Evolutionary conservation across 2,113 vertebrate species (phyloP), one percentile per base, ranked within the genome.

Genomic region (Enhydra lutris): DNA sequence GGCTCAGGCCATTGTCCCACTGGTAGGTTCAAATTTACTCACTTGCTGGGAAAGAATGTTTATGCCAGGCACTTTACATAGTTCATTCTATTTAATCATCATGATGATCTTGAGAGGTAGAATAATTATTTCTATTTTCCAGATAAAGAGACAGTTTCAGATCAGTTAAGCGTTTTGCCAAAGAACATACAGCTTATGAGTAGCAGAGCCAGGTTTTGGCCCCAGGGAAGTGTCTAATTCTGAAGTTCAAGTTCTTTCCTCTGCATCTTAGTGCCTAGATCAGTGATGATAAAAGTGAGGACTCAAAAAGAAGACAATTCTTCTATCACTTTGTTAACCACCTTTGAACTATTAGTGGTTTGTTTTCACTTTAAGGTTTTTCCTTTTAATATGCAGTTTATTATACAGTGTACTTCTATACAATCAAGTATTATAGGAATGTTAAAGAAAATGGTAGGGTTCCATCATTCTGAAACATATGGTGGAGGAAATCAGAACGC

Each of bases 81-180:
- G 90, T 76, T 91, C 78, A 63, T 52, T 91, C 89, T 45, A 42
- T 23, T 96, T 92, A 88, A 47, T 84, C 76, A 57, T 94, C 42
- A 50, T 17, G 4, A 47, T 55, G 63, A 52, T 76, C 76, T 84
- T 80, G 7, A 96, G 59, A 73, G 4, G 3, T 67, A 73, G 34
- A 91, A 78, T 63, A 81, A 80, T 67, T 94, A 71, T 91, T 97
- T 91, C 45, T 86, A 1, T 82, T 87, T 97, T 82, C 18, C 45
- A 89, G 17, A 42, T 69, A 82, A 78, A 45, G 57, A 96, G 26
- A 89, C 9, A 69, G 45, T 21, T 36, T 89, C 55, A 94, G 55
- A 57, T 42, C 94, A 92, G 50, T n/a, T 13, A 73, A 85, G 61
- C 6, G 57, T 59, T 47, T 86, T 96, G 45, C 45, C 21, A 57